A percentile compares a stretch with the other conserved stretches of the same genome.
Evolutionary conservation across 2,888 invertebrate genomes (phyloP).

Genomic region (Ectemnius lituratus): DNA sequence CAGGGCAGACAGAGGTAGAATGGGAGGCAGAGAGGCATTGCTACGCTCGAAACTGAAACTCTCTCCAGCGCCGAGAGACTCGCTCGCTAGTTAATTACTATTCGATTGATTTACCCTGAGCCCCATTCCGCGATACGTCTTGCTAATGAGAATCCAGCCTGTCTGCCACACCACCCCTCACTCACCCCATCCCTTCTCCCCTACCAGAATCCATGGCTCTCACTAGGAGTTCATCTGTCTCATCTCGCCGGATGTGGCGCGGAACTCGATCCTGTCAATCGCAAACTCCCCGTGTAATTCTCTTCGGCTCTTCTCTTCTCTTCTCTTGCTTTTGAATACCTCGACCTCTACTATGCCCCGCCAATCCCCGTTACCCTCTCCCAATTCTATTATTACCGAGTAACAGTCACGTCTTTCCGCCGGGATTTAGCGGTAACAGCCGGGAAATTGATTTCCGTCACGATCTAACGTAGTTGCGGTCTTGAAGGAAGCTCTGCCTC

Average conservation of each 20-base stretch:
- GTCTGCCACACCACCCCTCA: conserved; percentile 21
- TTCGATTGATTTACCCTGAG: conserved; percentile 69
- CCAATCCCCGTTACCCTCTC: background rate
- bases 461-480: too few relatives aligned
- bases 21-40: conserved; percentile 45
- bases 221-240: too few relatives aligned
- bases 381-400: conserved; percentile 1
- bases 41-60: conserved; percentile 42
- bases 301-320: background rate
- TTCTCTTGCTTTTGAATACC: background rate
- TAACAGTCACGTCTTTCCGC: background rate
- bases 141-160: conserved; percentile 56
- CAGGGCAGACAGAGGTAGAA: conserved; percentile 40
- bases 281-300: conserved; percentile 28
- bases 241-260: conserved; percentile 23
- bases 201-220: too few relatives aligned
- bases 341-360: background rate
- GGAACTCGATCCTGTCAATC: conserved; percentile 50
- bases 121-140: conserved; percentile 49
- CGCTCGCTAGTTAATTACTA: conserved; percentile 67
- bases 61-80: conserved; percentile 30
- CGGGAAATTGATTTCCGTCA: conserved; percentile 1
- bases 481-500: too few relatives aligned
- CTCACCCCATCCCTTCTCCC: background rate
- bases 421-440: background rate